Percentiles rank a stretch among this genome's conserved stretches.
Conservation (phyloP, 2,888 invertebrate genomes). For the Ypsolopha scabrella region DNA sequence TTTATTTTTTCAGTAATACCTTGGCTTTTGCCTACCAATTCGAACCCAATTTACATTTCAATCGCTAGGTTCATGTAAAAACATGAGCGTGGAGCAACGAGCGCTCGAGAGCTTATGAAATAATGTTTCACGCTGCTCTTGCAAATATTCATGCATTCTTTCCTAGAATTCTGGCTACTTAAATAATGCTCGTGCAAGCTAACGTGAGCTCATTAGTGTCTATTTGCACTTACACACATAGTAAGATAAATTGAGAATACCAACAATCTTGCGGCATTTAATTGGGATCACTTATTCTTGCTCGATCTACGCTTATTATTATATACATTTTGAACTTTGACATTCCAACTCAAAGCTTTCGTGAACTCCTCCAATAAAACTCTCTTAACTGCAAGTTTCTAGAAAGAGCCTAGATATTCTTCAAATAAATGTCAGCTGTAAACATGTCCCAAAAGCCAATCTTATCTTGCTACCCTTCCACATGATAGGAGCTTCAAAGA, state of each 20-base stretch:
- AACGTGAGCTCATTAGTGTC: not conserved
- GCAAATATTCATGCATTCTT: conserved; percentile 19
- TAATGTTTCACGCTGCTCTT: conserved; percentile 31
- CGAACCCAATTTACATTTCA: conserved; percentile 60
- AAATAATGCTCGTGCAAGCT: not conserved
- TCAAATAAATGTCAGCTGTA: no score
- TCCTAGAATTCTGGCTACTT: not conserved
- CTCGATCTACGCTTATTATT: no score
- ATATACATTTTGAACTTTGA: no score
- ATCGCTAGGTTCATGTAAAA: conserved; percentile 55
- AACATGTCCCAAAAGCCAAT: not conserved
- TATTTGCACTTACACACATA: no score
- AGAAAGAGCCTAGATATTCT: no score
- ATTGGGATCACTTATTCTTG: no score
- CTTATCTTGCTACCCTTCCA: not conserved
- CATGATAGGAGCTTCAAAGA: not conserved
- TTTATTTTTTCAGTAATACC: conserved; percentile 24
- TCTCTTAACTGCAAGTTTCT: no score
- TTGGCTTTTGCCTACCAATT: conserved; percentile 49
- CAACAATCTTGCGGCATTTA: no score
- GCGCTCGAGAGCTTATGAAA: conserved; percentile 39
- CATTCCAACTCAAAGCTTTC: no score
- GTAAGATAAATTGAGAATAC: no score
- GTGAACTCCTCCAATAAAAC: not conserved
- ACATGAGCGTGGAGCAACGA: conserved; percentile 42